phyloP scores from a whole-genome alignment of 2,797 vertebrate species.

The Scolopax bukidnonensis region DNA sequence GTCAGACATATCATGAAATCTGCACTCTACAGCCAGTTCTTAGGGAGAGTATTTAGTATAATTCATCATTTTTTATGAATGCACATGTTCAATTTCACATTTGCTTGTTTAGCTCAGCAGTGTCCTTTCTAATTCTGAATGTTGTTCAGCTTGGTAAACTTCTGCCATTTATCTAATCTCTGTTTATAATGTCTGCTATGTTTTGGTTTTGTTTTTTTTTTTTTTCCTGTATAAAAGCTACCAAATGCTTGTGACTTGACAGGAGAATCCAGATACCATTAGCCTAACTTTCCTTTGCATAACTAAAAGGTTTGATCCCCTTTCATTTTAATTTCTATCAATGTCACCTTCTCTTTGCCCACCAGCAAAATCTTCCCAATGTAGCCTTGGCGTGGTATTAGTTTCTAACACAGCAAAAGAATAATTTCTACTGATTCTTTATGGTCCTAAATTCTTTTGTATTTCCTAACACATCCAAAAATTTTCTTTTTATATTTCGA shows the following conservation, averaged over 20 bases:
- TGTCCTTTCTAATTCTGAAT: not conserved
- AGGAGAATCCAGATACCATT: not conserved
- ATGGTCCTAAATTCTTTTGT: not conserved
- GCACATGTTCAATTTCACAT: not conserved
- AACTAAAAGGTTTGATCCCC: not conserved
- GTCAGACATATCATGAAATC: not conserved
- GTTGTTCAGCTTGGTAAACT: not conserved
- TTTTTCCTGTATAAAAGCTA: not conserved
- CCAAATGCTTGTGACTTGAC: not conserved
- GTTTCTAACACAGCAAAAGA: not conserved
- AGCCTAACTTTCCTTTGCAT: not conserved
- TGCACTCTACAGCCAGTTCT: not conserved
- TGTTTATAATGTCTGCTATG: not conserved
- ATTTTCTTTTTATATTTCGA: not conserved
- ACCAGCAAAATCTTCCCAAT: not conserved
- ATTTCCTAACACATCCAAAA: not conserved
- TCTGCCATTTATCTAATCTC: not conserved
- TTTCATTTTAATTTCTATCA: not conserved
- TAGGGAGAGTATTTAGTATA: not conserved
- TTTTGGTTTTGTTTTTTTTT: not conserved
- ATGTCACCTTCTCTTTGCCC: not conserved
- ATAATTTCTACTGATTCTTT: not conserved
- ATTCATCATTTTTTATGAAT: not conserved
- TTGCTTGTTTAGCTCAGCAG: not conserved
- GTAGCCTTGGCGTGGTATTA: not conserved